These are phyloP conservation scores for Onychomys leucogaster DNA, from an alignment of 2,797 vertebrate species.

Conservation along the genomic window DNA sequence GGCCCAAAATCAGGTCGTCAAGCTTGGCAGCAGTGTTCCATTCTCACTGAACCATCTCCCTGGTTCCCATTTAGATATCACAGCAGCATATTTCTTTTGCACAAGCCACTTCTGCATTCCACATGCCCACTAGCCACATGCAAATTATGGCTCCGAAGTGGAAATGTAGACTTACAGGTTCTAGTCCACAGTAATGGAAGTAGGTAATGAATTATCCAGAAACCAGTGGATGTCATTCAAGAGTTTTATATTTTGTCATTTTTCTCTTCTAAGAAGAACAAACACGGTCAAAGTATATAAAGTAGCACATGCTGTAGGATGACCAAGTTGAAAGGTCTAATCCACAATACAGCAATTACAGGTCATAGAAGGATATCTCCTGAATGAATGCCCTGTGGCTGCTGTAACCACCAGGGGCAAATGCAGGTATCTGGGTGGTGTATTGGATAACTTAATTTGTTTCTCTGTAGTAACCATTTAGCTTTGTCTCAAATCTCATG, in stretches of 20 bases:
- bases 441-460: not conserved
- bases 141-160: rapidly evolving
- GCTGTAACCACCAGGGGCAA: not conserved
- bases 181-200: not conserved
- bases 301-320: not conserved
- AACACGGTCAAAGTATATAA: not conserved
- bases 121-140: rapidly evolving
- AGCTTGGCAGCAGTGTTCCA: not conserved
- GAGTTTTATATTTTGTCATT: not conserved
- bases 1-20: too few species aligned
- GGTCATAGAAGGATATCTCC: not conserved
- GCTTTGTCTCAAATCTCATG: not conserved
- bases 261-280: not conserved
- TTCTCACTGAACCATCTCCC: too few species aligned
- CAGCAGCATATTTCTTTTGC: not conserved
- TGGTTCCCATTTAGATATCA: not conserved
- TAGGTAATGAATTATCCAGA: not conserved
- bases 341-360: not conserved
- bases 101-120: not conserved
- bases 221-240: not conserved
- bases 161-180: rapidly evolving
- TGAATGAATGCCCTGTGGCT: not conserved
- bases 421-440: too few species aligned
- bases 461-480: not conserved
- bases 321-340: not conserved